Percentiles rank a stretch among this genome's conserved stretches.
Evolutionary conservation across 2,888 invertebrate species (phyloP).

Genomic region (Machimus atricapillus): DNA sequence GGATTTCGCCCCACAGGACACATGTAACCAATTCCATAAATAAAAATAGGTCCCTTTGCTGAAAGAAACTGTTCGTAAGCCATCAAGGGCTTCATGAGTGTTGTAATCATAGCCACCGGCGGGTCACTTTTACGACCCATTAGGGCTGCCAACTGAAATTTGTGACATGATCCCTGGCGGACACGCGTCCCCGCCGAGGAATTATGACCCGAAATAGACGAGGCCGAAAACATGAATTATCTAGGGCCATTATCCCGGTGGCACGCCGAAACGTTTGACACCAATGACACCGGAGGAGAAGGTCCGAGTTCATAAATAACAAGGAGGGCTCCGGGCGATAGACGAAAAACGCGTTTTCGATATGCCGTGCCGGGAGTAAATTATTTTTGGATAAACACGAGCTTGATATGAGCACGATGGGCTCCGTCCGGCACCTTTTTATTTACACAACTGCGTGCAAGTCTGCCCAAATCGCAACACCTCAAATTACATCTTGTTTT

Average conservation of each 20-base stretch:
- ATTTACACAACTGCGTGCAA: neutral
- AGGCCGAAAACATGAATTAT: constrained; percentile 12
- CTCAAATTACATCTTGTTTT: constrained; percentile 9
- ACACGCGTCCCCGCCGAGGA: neutral
- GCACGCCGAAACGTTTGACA: neutral
- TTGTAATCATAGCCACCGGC: constrained; percentile 22
- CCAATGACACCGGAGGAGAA: neutral
- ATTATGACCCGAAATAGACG: neutral
- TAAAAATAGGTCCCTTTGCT: neutral
- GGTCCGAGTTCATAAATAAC: neutral
- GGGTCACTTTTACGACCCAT: constrained; percentile 45
- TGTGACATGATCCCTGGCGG: neutral
- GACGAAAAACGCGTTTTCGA: neutral
- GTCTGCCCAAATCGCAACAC: neutral
- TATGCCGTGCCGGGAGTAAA: neutral
- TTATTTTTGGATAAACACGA: constrained; percentile 14
- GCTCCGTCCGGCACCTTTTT: neutral
- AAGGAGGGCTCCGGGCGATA: neutral
- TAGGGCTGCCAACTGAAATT: constrained; percentile 27
- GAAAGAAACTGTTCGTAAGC: neutral
- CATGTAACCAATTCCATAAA: neutral
- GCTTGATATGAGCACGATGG: neutral
- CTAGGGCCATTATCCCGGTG: neutral
- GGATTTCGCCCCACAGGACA: neutral
- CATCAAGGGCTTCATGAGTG: neutral